phyloP scores from a whole-genome alignment of 2,797 vertebrate genomes.

The Karalla daura region DNA sequence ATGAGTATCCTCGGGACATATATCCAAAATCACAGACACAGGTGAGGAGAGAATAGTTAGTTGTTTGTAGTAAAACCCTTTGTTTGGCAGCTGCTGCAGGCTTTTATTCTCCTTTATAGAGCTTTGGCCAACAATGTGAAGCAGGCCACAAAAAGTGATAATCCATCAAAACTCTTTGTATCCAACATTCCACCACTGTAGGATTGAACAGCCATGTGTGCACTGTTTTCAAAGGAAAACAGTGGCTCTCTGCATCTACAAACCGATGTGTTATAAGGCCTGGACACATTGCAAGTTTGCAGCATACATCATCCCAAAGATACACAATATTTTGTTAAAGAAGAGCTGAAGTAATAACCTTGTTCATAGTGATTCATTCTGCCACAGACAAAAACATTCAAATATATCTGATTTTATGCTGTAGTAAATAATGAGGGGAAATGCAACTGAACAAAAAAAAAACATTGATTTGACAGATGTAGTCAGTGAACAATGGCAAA shows the following conservation, averaged over 20 bases:
- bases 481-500: too few relatives aligned
- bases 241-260: too few relatives aligned
- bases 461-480: too few relatives aligned
- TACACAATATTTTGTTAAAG: too few relatives aligned
- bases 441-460: too few relatives aligned
- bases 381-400: too few relatives aligned
- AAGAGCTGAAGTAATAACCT: too few relatives aligned
- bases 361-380: too few relatives aligned
- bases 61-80: constrained; percentile 4
- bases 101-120: background rate
- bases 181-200: background rate
- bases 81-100: constrained; percentile 6
- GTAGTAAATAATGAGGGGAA: too few relatives aligned
- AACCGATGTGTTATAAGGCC: too few relatives aligned
- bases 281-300: too few relatives aligned
- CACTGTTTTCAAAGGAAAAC: constrained; percentile 1
- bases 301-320: background rate
- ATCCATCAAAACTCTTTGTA: background rate
- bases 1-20: background rate
- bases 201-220: background rate
- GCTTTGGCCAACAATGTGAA: constrained; percentile 7
- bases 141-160: constrained; percentile 23
- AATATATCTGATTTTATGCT: too few relatives aligned
- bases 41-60: constrained; percentile 2
- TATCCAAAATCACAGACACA: constrained; percentile 5